Percentiles rank a stretch among this genome's conserved stretches.
These are phyloP conservation scores for Laodelphax striatellus DNA, from an alignment of 1,140 invertebrate genomes.

Conservation along the genomic window DNA sequence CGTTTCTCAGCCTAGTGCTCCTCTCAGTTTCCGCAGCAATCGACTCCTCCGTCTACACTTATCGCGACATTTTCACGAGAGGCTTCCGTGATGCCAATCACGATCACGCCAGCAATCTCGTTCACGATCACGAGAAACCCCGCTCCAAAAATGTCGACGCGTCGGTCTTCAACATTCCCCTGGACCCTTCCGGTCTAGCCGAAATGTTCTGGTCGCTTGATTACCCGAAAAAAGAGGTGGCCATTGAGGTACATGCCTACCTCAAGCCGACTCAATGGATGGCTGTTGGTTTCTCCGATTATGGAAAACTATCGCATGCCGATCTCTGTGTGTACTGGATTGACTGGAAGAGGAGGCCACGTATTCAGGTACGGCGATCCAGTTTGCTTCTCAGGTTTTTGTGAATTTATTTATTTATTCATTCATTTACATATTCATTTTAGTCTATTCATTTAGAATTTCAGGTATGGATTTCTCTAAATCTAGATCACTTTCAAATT, in stretches of 20 bases:
- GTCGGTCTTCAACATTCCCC: slow-evolving; percentile 11
- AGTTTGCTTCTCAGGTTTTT: too few relatives aligned
- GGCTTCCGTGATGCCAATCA: too few relatives aligned
- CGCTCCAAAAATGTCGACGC: too few relatives aligned
- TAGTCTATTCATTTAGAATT: too few relatives aligned
- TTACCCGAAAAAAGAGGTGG: slow-evolving; percentile 9
- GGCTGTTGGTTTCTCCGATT: slow-evolving; percentile 84
- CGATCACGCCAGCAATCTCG: too few relatives aligned
- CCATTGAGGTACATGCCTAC: slow-evolving; percentile 39
- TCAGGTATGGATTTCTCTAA: too few relatives aligned
- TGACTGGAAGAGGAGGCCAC: slow-evolving; percentile 46
- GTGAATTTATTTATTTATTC: not conserved
- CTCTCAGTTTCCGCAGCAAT: too few relatives aligned
- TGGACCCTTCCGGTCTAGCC: slow-evolving; percentile 19
- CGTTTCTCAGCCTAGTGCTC: too few relatives aligned
- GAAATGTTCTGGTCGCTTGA: slow-evolving; percentile 23
- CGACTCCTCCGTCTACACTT: too few relatives aligned
- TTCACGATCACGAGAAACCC: too few relatives aligned
- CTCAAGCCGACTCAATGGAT: slow-evolving; percentile 49
- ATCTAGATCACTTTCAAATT: too few relatives aligned
- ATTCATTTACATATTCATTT: not conserved
- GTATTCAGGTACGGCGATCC: slow-evolving; percentile 61
- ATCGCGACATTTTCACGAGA: too few relatives aligned
- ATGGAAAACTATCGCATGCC: slow-evolving; percentile 60
- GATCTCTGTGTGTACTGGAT: slow-evolving; percentile 80